Evolutionary conservation across 2,888 invertebrate genomes (phyloP).

Genomic region (Cheilosia pagana): DNA sequence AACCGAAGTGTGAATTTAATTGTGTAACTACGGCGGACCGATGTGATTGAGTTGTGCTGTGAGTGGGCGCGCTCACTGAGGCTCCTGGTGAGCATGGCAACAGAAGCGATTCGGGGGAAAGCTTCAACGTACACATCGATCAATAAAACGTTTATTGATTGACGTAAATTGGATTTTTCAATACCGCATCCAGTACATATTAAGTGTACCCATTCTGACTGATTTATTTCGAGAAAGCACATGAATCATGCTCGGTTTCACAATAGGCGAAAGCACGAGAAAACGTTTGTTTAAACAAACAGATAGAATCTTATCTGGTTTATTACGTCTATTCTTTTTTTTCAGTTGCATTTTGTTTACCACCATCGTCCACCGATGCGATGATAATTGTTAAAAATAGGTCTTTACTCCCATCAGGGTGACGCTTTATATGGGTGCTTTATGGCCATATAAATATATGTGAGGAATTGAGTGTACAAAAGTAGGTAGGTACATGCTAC

Average conservation of each 20-base stretch:
- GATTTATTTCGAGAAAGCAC: conserved; percentile 39
- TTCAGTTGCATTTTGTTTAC: not conserved
- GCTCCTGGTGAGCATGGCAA: conserved; percentile 27
- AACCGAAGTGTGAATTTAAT: conserved; percentile 8
- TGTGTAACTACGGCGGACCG: conserved; percentile 16
- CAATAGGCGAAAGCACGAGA: not conserved
- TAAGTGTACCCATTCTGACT: conserved; percentile 30
- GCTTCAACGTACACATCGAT: conserved; percentile 34
- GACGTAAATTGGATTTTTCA: conserved; percentile 43
- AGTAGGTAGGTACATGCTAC: too few relatives aligned
- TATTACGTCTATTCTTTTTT: not conserved
- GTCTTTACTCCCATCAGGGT: not conserved
- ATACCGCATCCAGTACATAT: not conserved
- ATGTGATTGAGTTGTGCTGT: conserved; percentile 8
- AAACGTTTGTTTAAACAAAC: conserved; percentile 6
- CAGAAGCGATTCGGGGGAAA: conserved; percentile 23
- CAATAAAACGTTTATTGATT: conserved; percentile 46
- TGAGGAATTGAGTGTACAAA: too few relatives aligned
- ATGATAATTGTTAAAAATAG: conserved; percentile 2
- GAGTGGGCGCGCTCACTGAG: conserved; percentile 52
- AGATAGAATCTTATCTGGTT: not conserved
- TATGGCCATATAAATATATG: too few relatives aligned
- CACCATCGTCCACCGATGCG: not conserved
- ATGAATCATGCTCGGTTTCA: conserved; percentile 44
- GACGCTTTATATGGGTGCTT: not conserved